A percentile compares a stretch with the other conserved stretches of the same genome.
These are phyloP conservation scores for Pantherophis guttatus DNA, from an alignment of 2,113 vertebrate species.

Conservation along the genomic window DNA sequence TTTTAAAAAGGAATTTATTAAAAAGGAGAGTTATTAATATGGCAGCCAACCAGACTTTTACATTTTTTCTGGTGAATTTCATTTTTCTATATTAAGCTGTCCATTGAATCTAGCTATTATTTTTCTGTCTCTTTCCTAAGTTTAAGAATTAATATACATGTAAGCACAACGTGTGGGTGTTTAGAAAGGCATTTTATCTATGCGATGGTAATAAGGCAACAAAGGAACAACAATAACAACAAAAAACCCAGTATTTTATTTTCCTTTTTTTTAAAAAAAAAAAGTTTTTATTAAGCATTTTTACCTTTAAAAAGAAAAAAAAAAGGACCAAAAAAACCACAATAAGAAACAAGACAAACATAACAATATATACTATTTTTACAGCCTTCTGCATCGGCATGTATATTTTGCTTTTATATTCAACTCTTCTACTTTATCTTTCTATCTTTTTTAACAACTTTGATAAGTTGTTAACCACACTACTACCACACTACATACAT, in stretches of 20 bases:
- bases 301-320: no score
- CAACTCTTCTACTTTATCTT: no score
- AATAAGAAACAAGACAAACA: no score
- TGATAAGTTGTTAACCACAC: no score
- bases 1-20: no score
- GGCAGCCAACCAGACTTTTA: neutral
- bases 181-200: neutral
- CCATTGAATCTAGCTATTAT: neutral
- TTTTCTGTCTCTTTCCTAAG: neutral
- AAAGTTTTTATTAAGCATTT: no score
- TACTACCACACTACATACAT: no score
- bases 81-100: neutral
- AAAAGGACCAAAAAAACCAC: no score
- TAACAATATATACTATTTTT: no score
- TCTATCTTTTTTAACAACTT: no score
- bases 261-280: neutral
- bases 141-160: neutral
- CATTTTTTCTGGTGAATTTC: neutral
- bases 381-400: no score
- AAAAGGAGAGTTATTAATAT: neutral
- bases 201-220: neutral
- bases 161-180: neutral
- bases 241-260: neutral
- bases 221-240: neutral
- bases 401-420: no score